phyloP scores from a whole-genome alignment of 2,888 invertebrate species.

The Hololepta plana region DNA sequence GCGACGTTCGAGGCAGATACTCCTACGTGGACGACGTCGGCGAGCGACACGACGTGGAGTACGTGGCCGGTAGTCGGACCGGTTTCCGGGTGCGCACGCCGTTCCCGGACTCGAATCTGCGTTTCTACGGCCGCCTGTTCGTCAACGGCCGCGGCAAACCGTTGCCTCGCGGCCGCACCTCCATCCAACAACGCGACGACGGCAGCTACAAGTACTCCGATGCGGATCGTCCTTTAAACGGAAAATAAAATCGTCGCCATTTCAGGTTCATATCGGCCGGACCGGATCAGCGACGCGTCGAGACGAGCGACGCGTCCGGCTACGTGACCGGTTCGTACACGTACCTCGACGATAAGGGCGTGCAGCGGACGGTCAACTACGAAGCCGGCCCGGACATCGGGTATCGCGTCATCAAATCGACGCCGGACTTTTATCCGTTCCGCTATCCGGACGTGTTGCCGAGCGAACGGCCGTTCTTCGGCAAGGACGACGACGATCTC shows the following conservation, averaged over 20 bases:
- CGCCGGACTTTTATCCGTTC: conserved; percentile 37
- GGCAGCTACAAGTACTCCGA: conserved; percentile 44
- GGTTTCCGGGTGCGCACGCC: conserved; percentile 59
- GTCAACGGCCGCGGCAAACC: conserved; percentile 44
- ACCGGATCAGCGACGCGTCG: conserved; percentile 57
- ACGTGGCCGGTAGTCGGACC: conserved; percentile 55
- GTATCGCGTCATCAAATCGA: conserved; percentile 52
- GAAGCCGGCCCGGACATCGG: conserved; percentile 65
- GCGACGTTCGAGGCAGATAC: conserved; percentile 38
- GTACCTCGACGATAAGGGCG: conserved; percentile 60
- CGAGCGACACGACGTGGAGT: conserved; percentile 55
- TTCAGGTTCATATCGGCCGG: conserved; percentile 53
- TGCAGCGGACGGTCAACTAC: conserved; percentile 58
- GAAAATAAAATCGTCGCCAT: conserved; percentile 4
- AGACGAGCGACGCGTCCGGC: conserved; percentile 52
- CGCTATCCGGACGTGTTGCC: conserved; percentile 32
- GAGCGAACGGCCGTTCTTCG: conserved; percentile 22
- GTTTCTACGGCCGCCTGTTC: conserved; percentile 41
- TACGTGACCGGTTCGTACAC: conserved; percentile 61
- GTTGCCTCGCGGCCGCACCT: conserved; percentile 47
- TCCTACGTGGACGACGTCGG: conserved; percentile 59
- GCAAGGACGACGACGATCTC: conserved; percentile 12
- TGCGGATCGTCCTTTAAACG: background rate
- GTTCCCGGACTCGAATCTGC: conserved; percentile 46
- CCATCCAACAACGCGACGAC: conserved; percentile 51